phyloP scores from a whole-genome alignment of 2,888 invertebrate genomes.

The Pimpla rufipes region DNA sequence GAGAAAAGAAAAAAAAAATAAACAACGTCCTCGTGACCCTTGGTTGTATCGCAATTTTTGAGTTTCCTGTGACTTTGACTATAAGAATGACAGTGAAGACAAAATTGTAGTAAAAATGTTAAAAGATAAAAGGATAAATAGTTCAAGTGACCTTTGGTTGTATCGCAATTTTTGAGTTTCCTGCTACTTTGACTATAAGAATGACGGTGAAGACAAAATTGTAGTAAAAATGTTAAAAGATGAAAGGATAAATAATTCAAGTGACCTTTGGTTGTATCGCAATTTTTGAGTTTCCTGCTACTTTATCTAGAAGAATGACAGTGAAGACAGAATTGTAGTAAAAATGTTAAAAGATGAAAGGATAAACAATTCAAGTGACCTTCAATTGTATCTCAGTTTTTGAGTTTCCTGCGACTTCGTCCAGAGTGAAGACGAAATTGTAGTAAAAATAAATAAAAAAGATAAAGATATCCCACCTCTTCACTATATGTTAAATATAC shows the following conservation, averaged over 20 bases:
- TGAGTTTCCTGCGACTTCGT: background rate
- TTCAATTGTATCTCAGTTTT: background rate
- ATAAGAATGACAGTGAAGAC: no score
- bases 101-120: background rate
- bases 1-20: conserved; percentile 39
- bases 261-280: background rate
- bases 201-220: no score
- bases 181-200: background rate
- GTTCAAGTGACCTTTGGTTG: background rate
- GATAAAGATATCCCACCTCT: no score
- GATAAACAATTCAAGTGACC: background rate
- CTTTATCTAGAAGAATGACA: background rate
- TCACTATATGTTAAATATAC: no score
- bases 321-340: no score
- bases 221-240: background rate
- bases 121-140: background rate
- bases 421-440: no score
- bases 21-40: no score
- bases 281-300: background rate
- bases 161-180: background rate
- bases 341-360: background rate
- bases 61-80: conserved; percentile 9
- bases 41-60: no score
- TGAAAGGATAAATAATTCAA: background rate
- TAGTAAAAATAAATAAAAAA: background rate